These are phyloP conservation scores for Drosophila picticornis DNA, from an alignment of 2,888 invertebrate genomes.

Conservation along the genomic window DNA sequence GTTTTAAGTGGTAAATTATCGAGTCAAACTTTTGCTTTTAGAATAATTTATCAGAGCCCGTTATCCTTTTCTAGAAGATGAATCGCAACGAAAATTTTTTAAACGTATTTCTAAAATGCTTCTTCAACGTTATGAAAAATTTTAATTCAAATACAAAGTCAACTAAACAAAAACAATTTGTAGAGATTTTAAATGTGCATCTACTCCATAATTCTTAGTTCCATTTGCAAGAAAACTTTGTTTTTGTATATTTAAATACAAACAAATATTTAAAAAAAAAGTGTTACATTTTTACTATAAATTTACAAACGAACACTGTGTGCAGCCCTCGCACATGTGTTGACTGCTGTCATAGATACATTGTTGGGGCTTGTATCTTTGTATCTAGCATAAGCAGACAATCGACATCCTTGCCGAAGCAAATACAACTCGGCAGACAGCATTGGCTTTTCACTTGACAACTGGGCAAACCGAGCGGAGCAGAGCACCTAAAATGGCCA, in stretches of 20 bases:
- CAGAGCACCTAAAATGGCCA: conserved; percentile 22
- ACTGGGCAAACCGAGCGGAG: conserved; percentile 18
- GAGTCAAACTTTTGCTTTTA: background rate
- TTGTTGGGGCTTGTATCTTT: conserved; percentile 39
- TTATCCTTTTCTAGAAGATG: background rate
- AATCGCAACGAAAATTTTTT: too few relatives aligned
- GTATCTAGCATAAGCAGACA: conserved; percentile 54
- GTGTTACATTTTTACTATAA: too few relatives aligned
- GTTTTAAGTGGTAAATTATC: background rate
- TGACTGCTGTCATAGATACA: conserved; percentile 12
- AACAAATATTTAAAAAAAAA: background rate
- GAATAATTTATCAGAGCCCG: background rate
- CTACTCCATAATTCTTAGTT: background rate
- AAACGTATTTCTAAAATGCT: background rate
- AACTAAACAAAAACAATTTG: background rate
- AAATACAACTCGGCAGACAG: conserved; percentile 52
- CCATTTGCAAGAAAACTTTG: too few relatives aligned
- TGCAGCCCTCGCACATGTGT: conserved; percentile 29
- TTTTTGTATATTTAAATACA: background rate
- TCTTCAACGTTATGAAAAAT: background rate
- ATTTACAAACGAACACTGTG: background rate
- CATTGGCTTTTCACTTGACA: conserved; percentile 44
- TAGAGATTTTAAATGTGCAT: background rate
- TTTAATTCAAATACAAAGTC: background rate
- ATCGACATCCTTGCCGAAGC: conserved; percentile 53